These are phyloP conservation scores for Eira barbara DNA, from an alignment of 2,113 vertebrate genomes.

Conservation along the genomic window DNA sequence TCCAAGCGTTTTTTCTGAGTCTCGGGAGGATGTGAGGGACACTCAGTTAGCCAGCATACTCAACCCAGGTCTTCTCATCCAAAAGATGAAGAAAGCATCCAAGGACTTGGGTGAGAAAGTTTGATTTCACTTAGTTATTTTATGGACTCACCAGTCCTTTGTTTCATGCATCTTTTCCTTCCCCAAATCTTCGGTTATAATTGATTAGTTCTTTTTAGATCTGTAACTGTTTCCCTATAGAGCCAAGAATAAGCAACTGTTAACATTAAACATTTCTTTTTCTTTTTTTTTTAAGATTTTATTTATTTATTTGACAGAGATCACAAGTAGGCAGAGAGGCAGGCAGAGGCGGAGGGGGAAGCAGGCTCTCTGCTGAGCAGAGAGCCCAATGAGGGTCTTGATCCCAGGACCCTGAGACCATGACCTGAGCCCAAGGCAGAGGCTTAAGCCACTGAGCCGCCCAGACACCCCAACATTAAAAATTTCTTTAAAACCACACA, in stretches of 20 bases:
- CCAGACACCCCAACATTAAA: neutral
- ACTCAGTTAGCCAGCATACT: neutral
- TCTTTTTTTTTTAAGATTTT: neutral
- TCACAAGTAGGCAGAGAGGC: no score
- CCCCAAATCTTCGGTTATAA: neutral
- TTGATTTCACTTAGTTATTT: neutral
- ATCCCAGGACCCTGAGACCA: no score
- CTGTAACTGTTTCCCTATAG: neutral
- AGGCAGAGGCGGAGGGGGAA: no score
- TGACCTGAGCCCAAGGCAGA: no score
- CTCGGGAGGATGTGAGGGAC: neutral
- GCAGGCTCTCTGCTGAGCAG: no score
- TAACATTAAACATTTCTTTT: constrained; percentile 20
- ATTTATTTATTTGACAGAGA: no score
- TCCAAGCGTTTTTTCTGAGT: neutral
- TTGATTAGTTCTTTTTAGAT: neutral
- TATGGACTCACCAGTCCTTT: neutral
- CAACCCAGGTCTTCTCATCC: neutral
- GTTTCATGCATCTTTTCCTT: neutral
- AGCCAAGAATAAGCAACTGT: neutral
- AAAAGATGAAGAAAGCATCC: neutral
- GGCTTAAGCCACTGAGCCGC: no score
- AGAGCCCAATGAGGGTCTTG: no score
- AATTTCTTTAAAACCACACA: neutral
- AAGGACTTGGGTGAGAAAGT: neutral